Conservation (phyloP, 2,113 vertebrate species). For the Hippopotamus amphibius region DNA sequence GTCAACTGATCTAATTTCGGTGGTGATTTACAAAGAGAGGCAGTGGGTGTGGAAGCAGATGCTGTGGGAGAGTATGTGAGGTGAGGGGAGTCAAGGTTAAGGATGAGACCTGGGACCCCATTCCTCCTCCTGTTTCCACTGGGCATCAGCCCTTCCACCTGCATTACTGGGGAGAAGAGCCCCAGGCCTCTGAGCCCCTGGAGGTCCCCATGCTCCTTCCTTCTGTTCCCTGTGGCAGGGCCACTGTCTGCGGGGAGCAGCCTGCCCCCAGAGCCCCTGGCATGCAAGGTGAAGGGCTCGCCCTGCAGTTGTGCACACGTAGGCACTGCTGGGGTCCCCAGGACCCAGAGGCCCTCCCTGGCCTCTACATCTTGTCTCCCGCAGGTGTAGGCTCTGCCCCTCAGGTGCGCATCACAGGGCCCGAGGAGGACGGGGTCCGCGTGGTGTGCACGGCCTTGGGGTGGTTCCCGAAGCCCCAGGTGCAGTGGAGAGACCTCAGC, state of each 20-base stretch:
- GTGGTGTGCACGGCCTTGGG: neutral
- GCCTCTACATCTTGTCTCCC: no score
- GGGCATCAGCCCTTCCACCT: neutral
- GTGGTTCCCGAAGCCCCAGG: conserved; percentile 61
- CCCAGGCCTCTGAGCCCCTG: fast-evolving
- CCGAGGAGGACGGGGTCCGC: neutral
- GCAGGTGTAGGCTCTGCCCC: conserved; percentile 43
- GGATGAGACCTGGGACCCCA: fast-evolving
- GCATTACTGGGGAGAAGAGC: fast-evolving
- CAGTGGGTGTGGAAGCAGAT: neutral
- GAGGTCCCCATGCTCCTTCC: fast-evolving
- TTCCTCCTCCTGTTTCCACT: neutral
- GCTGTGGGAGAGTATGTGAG: neutral
- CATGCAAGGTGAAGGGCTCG: fast-evolving
- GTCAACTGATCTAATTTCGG: neutral
- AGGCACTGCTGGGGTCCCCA: no score
- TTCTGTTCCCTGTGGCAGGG: neutral
- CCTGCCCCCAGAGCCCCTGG: fast-evolving
- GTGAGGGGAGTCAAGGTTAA: neutral
- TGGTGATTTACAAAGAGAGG: neutral
- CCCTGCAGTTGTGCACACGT: fast-evolving
- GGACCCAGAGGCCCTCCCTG: fast-evolving
- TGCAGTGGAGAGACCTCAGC: neutral
- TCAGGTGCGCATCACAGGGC: neutral
- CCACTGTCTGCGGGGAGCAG: fast-evolving